Conservation (phyloP, 2,113 vertebrate genomes). For the Chaetodon auriga region DNA sequence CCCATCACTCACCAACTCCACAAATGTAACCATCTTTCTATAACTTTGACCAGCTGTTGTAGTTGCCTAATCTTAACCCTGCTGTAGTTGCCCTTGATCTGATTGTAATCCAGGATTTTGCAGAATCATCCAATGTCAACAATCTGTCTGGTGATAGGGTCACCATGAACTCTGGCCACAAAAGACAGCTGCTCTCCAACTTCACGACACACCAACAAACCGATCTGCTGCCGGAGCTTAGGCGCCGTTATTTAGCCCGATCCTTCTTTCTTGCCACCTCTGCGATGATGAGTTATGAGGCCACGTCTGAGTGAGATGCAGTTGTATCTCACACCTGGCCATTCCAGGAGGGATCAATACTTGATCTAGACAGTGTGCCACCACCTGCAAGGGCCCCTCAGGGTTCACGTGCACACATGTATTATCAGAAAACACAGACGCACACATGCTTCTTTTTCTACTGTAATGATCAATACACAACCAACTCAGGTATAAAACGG, state of each 20-base stretch:
- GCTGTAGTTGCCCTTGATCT: background rate
- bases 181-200: background rate
- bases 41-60: background rate
- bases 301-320: conserved; percentile 50
- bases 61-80: background rate
- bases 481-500: conserved; percentile 25
- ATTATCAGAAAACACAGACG: conserved; percentile 15
- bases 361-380: conserved; percentile 65
- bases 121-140: background rate
- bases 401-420: conserved; percentile 23
- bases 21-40: background rate
- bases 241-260: background rate
- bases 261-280: conserved; percentile 23
- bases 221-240: background rate
- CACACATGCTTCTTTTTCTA: background rate
- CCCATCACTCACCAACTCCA: background rate
- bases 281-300: conserved; percentile 54
- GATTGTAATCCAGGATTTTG: background rate
- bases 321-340: conserved; percentile 55
- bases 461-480: conserved; percentile 21
- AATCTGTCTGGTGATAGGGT: background rate
- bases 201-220: background rate
- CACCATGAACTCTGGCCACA: background rate
- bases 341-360: conserved; percentile 65
- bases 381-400: conserved; percentile 52